Percentiles rank a stretch among this genome's conserved stretches.
These are phyloP conservation scores for Adoxophyes honmai DNA, from an alignment of 1,140 invertebrate genomes.

Conservation along the genomic window DNA sequence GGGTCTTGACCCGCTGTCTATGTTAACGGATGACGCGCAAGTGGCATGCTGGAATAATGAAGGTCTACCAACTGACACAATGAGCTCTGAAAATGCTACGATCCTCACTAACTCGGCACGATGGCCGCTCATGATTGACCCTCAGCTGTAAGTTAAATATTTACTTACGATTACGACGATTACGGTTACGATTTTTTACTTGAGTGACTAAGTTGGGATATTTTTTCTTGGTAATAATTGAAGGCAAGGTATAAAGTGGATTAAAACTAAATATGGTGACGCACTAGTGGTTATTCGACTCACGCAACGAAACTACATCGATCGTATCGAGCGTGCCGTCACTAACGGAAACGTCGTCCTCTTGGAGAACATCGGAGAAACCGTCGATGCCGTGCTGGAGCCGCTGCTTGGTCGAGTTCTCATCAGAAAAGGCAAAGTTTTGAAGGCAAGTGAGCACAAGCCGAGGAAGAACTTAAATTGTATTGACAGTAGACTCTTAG, in stretches of 20 bases:
- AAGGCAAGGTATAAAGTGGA: constrained; percentile 96
- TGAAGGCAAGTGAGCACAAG: constrained; percentile 65
- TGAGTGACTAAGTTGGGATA: too few species aligned
- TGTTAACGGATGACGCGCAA: constrained; percentile 94
- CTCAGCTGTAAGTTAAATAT: constrained; percentile 79
- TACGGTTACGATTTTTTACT: constrained; percentile 19
- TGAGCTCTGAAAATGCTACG: constrained; percentile 97
- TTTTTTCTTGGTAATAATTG: too few species aligned
- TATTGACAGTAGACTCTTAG: neutral
- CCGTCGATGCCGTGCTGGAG: constrained; percentile 93
- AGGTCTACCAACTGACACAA: constrained; percentile 92
- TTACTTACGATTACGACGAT: too few species aligned
- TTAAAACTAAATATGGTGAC: constrained; percentile 89
- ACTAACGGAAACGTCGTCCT: constrained; percentile 85
- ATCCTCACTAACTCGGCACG: constrained; percentile 92
- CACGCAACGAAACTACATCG: constrained; percentile 90
- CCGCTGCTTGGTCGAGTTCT: constrained; percentile 92
- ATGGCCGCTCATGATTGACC: constrained; percentile 97
- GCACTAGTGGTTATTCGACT: constrained; percentile 86
- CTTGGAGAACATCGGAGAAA: constrained; percentile 94
- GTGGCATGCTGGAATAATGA: constrained; percentile 97
- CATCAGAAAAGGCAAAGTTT: constrained; percentile 84
- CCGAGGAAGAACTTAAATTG: neutral
- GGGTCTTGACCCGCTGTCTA: constrained; percentile 86
- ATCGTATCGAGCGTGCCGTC: constrained; percentile 89